Evolutionary conservation across 2,113 vertebrate genomes (phyloP).

Genomic region (Otus sunia): DNA sequence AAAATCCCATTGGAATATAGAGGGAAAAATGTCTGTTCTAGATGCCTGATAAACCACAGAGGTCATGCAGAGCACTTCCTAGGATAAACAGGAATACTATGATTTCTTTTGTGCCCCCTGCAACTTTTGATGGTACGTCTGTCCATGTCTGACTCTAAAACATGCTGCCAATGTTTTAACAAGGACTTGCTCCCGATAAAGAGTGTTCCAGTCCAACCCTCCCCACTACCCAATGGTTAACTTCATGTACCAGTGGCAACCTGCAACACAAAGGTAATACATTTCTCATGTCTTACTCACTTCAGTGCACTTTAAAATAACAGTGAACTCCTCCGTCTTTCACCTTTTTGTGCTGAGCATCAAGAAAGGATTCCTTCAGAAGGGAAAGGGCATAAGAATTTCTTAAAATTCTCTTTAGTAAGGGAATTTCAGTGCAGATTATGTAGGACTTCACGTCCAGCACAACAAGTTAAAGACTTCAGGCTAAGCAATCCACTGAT

Average conservation of each 20-base stretch:
- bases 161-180: not conserved
- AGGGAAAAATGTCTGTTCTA: not conserved
- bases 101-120: not conserved
- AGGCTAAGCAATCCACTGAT: not conserved
- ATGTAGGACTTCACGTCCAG: not conserved
- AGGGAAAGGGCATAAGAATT: not conserved
- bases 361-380: not conserved
- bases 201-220: not conserved
- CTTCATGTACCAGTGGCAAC: not conserved
- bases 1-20: not conserved
- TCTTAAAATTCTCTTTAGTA: not conserved
- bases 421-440: not conserved
- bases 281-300: not conserved
- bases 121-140: not conserved
- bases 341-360: not conserved
- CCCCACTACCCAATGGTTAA: not conserved
- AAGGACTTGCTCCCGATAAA: not conserved
- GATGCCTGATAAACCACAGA: not conserved
- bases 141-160: not conserved
- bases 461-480: not conserved
- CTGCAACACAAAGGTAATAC: not conserved
- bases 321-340: not conserved
- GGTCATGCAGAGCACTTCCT: not conserved
- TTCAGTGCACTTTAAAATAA: not conserved
- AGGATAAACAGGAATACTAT: not conserved